These are phyloP conservation scores for Cherax destructor DNA, from an alignment of 1,140 invertebrate species.

Conservation along the genomic window DNA sequence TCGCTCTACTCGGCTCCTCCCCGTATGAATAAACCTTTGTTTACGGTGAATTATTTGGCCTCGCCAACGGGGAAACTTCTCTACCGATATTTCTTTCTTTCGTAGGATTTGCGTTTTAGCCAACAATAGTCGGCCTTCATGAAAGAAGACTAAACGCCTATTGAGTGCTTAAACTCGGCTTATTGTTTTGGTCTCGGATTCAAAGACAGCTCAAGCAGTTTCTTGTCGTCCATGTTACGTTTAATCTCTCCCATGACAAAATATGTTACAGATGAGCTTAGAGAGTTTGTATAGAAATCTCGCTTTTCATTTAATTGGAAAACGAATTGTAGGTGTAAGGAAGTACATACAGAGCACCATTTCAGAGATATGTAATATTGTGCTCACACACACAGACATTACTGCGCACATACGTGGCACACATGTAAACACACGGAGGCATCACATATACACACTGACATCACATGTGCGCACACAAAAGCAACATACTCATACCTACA, in stretches of 20 bases:
- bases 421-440: too few species aligned
- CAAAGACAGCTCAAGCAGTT: not conserved
- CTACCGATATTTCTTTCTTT: not conserved
- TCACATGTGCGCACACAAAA: too few species aligned
- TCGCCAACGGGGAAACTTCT: not conserved
- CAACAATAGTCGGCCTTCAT: not conserved
- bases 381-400: too few species aligned
- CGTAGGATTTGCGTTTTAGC: not conserved
- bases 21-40: slow-evolving; percentile 57
- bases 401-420: too few species aligned
- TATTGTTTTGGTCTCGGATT: not conserved
- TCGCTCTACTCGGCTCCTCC: slow-evolving; percentile 21
- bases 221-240: not conserved
- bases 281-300: too few species aligned
- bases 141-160: not conserved
- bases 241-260: not conserved
- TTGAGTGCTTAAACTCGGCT: not conserved
- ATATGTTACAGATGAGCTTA: too few species aligned
- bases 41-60: slow-evolving; percentile 41
- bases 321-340: too few species aligned
- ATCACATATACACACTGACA: too few species aligned
- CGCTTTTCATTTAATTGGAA: too few species aligned
- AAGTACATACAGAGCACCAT: too few species aligned
- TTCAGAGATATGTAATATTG: too few species aligned
- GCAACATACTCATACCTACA: too few species aligned